Evolutionary conservation across 2,888 invertebrate genomes (phyloP).

Genomic region (Pheosia gnoma): DNA sequence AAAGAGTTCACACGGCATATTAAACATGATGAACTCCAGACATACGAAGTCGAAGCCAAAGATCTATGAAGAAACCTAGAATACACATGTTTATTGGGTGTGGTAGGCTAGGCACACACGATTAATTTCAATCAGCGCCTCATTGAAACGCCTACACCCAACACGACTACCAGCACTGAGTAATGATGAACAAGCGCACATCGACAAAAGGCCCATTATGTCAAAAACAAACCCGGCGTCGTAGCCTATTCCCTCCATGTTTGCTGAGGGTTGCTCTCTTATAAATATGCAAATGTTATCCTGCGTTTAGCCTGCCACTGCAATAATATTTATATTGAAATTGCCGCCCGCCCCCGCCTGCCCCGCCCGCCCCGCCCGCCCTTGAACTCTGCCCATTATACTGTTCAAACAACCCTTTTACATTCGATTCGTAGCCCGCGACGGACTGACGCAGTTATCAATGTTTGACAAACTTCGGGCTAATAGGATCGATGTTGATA

Average conservation of each 20-base stretch:
- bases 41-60: too few relatives aligned
- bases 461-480: conserved; percentile 56
- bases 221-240: conserved; percentile 72
- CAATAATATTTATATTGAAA: conserved; percentile 82
- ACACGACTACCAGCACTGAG: conserved; percentile 37
- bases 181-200: conserved; percentile 62
- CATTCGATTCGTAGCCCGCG: conserved; percentile 49
- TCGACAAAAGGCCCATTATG: conserved; percentile 74
- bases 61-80: too few relatives aligned
- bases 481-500: conserved; percentile 47
- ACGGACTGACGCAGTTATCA: conserved; percentile 52
- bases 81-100: not conserved
- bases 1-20: too few relatives aligned
- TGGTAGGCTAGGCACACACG: not conserved
- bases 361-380: conserved; percentile 50
- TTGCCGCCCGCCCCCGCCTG: conserved; percentile 54
- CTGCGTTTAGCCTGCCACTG: conserved; percentile 74
- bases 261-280: conserved; percentile 76
- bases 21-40: too few relatives aligned
- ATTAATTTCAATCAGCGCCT: conserved; percentile 4
- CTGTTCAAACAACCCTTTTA: conserved; percentile 70
- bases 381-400: conserved; percentile 72
- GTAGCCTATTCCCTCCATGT: conserved; percentile 72
- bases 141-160: not conserved
- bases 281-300: conserved; percentile 82